These are phyloP conservation scores for Scomberomorus guttatus DNA, from an alignment of 2,797 vertebrate genomes.

Conservation along the genomic window DNA sequence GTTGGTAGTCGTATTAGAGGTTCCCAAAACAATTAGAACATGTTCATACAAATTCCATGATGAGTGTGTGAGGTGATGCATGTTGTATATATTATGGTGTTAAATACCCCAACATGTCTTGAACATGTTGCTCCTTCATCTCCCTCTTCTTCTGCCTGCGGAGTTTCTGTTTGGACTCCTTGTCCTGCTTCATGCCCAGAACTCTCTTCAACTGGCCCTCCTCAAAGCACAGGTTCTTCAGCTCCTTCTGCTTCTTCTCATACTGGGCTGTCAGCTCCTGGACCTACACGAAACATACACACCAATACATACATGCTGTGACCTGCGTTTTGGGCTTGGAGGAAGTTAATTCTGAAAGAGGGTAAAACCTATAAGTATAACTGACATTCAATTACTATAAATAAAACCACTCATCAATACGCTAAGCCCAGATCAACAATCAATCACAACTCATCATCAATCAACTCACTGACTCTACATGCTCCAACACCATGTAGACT, in stretches of 20 bases:
- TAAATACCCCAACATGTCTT: conserved; percentile 81
- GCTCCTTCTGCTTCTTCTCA: conserved; percentile 84
- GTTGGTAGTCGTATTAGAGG: too few species aligned
- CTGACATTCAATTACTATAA: too few species aligned
- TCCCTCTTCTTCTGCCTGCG: conserved; percentile 84
- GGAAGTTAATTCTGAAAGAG: not conserved
- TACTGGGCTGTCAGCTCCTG: conserved; percentile 68
- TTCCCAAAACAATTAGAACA: too few species aligned
- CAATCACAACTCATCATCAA: too few species aligned
- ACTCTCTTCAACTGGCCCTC: conserved; percentile 82
- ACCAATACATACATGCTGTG: too few species aligned
- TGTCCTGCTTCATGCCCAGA: conserved; percentile 83
- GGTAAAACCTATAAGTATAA: too few species aligned
- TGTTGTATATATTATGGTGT: not conserved
- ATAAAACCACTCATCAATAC: too few species aligned
- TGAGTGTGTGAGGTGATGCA: not conserved
- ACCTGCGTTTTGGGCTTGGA: not conserved
- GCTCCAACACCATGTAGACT: too few species aligned
- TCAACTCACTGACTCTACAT: too few species aligned
- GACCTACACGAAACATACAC: conserved; percentile 57
- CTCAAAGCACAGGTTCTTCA: conserved; percentile 81
- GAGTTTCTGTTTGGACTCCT: conserved; percentile 84
- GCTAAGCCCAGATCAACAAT: too few species aligned
- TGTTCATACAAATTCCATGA: too few species aligned
- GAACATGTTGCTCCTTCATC: conserved; percentile 82